Percentiles rank a stretch among this genome's conserved stretches.
These are phyloP conservation scores for Stratiomys singularior DNA, from an alignment of 2,888 invertebrate species.

Conservation along the genomic window DNA sequence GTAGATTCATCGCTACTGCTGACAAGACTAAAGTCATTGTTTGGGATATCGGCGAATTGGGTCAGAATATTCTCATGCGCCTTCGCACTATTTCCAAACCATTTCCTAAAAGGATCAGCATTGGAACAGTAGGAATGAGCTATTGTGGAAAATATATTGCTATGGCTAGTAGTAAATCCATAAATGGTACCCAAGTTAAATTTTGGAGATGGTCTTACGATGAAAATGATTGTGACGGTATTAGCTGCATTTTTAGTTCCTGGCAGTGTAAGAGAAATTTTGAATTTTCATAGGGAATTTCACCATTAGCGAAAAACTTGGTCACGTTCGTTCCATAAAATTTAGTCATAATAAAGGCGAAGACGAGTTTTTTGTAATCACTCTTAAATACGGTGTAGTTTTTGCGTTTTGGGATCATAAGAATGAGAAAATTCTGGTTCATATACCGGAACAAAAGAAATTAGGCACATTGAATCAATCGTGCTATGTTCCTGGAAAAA, in stretches of 20 bases:
- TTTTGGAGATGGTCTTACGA: conserved; percentile 75
- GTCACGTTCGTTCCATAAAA: conserved; percentile 45
- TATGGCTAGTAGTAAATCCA: background rate
- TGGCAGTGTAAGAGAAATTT: background rate
- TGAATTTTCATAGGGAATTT: conserved; percentile 18
- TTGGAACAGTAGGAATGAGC: conserved; percentile 37
- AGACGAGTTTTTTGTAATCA: conserved; percentile 49
- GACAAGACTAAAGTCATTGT: conserved; percentile 38
- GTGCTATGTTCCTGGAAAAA: conserved; percentile 67
- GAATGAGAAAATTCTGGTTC: conserved; percentile 56
- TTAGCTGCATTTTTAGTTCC: background rate
- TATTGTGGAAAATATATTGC: conserved; percentile 47
- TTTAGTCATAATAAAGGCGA: conserved; percentile 47
- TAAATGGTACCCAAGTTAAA: conserved; percentile 59
- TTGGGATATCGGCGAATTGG: conserved; percentile 43
- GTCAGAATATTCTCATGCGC: background rate
- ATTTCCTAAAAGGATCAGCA: conserved; percentile 24
- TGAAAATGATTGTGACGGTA: conserved; percentile 69
- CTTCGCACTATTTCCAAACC: conserved; percentile 41
- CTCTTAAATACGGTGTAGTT: conserved; percentile 46
- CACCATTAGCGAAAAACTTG: conserved; percentile 45
- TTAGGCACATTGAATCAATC: conserved; percentile 63
- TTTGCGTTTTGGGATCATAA: conserved; percentile 48
- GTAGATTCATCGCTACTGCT: conserved; percentile 42
- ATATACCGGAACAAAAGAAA: conserved; percentile 47